These are phyloP conservation scores for Apaloderma vittatum DNA, from an alignment of 2,113 vertebrate species.

Conservation along the genomic window DNA sequence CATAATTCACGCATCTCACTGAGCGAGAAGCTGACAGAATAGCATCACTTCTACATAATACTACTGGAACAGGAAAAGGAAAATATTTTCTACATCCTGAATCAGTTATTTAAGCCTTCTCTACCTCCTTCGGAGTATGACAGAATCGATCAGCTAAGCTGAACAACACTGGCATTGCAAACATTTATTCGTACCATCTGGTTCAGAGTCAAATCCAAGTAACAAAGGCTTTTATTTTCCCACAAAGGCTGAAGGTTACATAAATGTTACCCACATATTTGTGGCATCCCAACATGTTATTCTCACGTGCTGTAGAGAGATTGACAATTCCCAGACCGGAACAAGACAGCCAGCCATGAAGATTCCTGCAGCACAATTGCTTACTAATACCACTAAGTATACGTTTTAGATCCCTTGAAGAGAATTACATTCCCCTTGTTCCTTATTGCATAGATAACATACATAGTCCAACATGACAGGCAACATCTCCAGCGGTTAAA, in stretches of 20 bases:
- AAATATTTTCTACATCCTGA: constrained; percentile 71
- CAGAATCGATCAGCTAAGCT: constrained; percentile 66
- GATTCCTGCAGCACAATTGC: constrained; percentile 32
- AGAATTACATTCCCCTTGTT: background rate
- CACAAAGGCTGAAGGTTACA: constrained; percentile 63
- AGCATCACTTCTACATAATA: constrained; percentile 26
- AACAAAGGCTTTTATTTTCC: constrained; percentile 76
- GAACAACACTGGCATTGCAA: constrained; percentile 66
- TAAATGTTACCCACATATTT: constrained; percentile 55
- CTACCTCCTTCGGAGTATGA: constrained; percentile 63
- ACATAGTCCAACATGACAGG: constrained; percentile 12
- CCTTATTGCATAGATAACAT: background rate
- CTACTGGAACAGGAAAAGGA: constrained; percentile 48
- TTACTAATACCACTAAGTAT: constrained; percentile 22
- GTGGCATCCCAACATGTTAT: constrained; percentile 46
- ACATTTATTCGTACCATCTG: constrained; percentile 76
- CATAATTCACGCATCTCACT: background rate
- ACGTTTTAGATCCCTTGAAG: constrained; percentile 29
- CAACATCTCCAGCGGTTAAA: constrained; percentile 43
- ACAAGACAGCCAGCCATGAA: background rate
- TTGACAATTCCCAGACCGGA: constrained; percentile 44
- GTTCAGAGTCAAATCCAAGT: constrained; percentile 64
- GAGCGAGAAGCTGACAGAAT: constrained; percentile 30
- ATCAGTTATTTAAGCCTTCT: constrained; percentile 59
- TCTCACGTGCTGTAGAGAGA: constrained; percentile 50